Evolutionary conservation across 1,140 invertebrate species (phyloP).

Genomic region (Thaumetopoea pityocampa): DNA sequence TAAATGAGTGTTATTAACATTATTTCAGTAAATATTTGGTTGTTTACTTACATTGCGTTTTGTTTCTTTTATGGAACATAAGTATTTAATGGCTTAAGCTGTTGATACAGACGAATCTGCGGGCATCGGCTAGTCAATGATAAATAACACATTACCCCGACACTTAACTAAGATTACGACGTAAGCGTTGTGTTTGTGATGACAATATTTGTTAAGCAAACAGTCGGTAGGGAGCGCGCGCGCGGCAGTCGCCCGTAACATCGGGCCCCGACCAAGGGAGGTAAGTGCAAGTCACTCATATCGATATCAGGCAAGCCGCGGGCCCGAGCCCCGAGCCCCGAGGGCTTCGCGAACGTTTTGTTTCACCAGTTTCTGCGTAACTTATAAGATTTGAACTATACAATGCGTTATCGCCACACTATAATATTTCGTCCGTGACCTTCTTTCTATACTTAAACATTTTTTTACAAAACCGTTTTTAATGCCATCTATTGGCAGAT

Average conservation of each 20-base stretch:
- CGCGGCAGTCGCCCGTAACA: slow-evolving; percentile 53
- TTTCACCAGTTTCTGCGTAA: slow-evolving; percentile 60
- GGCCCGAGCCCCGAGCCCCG: slow-evolving; percentile 18
- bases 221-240: slow-evolving; percentile 25
- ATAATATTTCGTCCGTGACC: too few species aligned
- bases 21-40: too few species aligned
- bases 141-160: slow-evolving; percentile 21
- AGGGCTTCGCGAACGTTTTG: slow-evolving; percentile 47
- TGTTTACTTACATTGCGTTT: too few species aligned
- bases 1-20: too few species aligned
- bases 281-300: slow-evolving; percentile 71
- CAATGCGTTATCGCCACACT: slow-evolving; percentile 13
- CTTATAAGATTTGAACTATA: slow-evolving; percentile 35
- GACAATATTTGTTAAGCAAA: slow-evolving; percentile 61
- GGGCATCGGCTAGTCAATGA: too few species aligned
- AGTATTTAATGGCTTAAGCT: too few species aligned
- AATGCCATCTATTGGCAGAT: too few species aligned
- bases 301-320: slow-evolving; percentile 57
- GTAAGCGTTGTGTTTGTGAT: slow-evolving; percentile 49
- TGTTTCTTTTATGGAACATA: too few species aligned
- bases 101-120: too few species aligned
- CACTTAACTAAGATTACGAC: slow-evolving; percentile 42
- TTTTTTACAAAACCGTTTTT: too few species aligned
- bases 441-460: too few species aligned
- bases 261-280: slow-evolving; percentile 42